Conservation (phyloP, 2,113 vertebrate species). For the Cyprinodon tularosa region DNA sequence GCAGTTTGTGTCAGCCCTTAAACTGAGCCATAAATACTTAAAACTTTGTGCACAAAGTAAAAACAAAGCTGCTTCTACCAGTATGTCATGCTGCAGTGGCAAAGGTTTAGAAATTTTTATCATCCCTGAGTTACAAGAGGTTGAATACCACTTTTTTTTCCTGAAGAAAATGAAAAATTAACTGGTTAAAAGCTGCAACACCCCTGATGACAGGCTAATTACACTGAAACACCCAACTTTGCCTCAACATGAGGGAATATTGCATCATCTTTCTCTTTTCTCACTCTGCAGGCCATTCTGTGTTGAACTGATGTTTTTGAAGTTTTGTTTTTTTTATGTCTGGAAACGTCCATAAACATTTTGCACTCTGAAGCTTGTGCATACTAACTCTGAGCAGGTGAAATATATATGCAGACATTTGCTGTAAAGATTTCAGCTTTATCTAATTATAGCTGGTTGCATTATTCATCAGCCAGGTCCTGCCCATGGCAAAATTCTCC, state of each 20-base stretch:
- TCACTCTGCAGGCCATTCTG: background rate
- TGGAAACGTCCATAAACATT: background rate
- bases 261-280: background rate
- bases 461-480: constrained; percentile 65
- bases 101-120: background rate
- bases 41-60: background rate
- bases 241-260: background rate
- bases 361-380: background rate
- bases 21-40: background rate
- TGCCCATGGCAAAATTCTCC: constrained; percentile 48
- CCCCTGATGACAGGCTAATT: background rate
- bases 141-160: background rate
- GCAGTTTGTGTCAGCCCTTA: background rate
- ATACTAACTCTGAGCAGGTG: constrained; percentile 5
- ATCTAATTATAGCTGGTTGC: constrained; percentile 47
- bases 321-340: constrained; percentile 5
- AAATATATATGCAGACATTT: constrained; percentile 34
- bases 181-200: background rate
- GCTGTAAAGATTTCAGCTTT: constrained; percentile 28
- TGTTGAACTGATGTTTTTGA: constrained; percentile 2
- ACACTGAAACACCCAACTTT: background rate
- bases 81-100: background rate
- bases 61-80: background rate
- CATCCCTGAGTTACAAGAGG: background rate
- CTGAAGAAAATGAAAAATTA: background rate